Evolutionary conservation across 2,888 invertebrate genomes (phyloP).

Genomic region (Acleris literana): DNA sequence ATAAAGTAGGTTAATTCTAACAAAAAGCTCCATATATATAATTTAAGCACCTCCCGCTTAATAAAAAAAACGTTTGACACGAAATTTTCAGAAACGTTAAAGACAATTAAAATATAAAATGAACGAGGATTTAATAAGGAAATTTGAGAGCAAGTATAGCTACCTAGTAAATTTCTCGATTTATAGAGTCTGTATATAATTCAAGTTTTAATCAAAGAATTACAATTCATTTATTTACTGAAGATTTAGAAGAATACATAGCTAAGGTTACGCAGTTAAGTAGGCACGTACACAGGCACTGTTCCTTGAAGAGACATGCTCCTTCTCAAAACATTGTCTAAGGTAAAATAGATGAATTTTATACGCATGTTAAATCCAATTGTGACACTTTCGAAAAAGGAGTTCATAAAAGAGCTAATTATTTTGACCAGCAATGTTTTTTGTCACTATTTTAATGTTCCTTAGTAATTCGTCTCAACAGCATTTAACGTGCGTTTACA

Average conservation of each 20-base stretch:
- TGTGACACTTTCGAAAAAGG: too few species aligned
- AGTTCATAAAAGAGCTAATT: too few species aligned
- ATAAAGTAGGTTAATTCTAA: conserved; percentile 46
- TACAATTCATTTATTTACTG: too few species aligned
- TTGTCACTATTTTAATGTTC: too few species aligned
- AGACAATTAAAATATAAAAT: conserved; percentile 9
- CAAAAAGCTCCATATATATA: conserved; percentile 44
- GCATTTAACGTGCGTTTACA: neutral
- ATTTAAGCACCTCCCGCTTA: conserved; percentile 77
- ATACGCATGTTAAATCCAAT: too few species aligned
- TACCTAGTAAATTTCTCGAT: neutral
- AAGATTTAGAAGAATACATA: neutral
- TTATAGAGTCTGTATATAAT: neutral
- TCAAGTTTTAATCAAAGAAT: neutral
- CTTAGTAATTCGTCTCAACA: neutral
- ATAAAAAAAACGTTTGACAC: conserved; percentile 41
- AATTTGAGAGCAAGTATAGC: too few species aligned
- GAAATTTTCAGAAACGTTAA: conserved; percentile 15
- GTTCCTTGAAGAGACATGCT: neutral
- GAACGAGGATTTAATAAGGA: neutral
- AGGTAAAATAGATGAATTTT: too few species aligned
- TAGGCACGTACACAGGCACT: conserved; percentile 23
- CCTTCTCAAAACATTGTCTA: too few species aligned
- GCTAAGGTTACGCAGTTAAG: conserved; percentile 9
- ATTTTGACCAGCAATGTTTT: too few species aligned